Base-by-base conservation (phyloP, 2,113 vertebrate genomes). In the Nothocercus nigrocapillus region DNA sequence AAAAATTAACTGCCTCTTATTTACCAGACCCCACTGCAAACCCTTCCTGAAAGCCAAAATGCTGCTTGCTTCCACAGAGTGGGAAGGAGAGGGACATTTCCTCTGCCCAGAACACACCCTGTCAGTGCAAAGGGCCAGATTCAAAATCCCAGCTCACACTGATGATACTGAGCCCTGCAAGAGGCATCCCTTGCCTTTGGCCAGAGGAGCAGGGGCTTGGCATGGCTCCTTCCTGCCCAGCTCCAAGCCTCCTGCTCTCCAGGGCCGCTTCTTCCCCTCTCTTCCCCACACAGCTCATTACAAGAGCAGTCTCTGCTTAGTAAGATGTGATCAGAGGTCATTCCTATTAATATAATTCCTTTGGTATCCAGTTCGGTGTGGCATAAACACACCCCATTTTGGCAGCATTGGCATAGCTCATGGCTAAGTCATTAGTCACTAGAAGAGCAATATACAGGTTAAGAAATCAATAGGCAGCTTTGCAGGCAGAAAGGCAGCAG, bases 391-490 rank as follows among this genome's bases (percentile, higher is more conserved):
- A 85, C 20, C 14, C 22, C 67, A 42, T 68, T 92, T 81, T 88
- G 24, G 45, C 6, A 32, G 45, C 54, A 17, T 4, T 82, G 84
- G 14, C 53, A 81, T 30, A 70, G 63, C 38, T 89, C 72, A 85
- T 66, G 78, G 40, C 30, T 89, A 54, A 90, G 40, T 77, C 82
- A 73, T 86, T 73, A 45, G 30, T 82, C 88, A 72, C 85, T 92
- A 76, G 62, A 89, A 87, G 70, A 80, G 51, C 88, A 94, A 91
- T 49, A 88, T 15, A 69, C 58, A 82, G 3, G 11, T 67, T 82
- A 76, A 82, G 58, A 90, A 94, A 93, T 92, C 89, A 85, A 80
- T 82, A 72, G 54, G 51, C 56, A 82, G 87, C 82, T 97, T 88
- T 93, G 68, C 68, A 75, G 85, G 51, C 85, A 93, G 76, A 77